These are phyloP conservation scores for Laodelphax striatellus DNA, from an alignment of 1,140 invertebrate genomes.

Conservation along the genomic window DNA sequence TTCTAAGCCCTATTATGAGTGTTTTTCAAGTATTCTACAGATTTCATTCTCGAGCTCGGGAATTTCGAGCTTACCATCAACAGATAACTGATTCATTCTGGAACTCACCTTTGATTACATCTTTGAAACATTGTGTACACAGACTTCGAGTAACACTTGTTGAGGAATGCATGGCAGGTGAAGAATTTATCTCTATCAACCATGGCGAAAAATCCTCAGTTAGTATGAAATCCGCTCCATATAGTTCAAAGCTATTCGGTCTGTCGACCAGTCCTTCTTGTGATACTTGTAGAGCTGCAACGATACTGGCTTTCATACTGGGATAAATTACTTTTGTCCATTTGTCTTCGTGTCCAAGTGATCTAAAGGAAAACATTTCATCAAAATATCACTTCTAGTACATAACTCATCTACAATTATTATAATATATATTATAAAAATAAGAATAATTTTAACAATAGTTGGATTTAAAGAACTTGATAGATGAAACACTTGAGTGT, in stretches of 20 bases:
- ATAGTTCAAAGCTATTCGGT: slow-evolving; percentile 83
- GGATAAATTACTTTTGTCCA: slow-evolving; percentile 77
- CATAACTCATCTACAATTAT: no score
- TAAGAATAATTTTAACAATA: no score
- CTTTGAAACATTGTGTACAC: slow-evolving; percentile 77
- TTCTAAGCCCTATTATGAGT: no score
- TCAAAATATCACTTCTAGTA: no score
- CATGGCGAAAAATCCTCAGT: slow-evolving; percentile 79
- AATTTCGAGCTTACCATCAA: no score
- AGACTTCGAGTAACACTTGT: slow-evolving; percentile 78
- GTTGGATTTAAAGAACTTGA: no score
- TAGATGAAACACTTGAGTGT: no score
- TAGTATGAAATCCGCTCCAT: slow-evolving; percentile 86
- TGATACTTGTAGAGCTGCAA: slow-evolving; percentile 73
- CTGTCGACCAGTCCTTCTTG: slow-evolving; percentile 76
- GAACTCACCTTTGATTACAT: slow-evolving; percentile 76
- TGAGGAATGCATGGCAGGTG: slow-evolving; percentile 77
- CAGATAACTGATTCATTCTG: neutral
- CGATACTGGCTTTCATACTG: slow-evolving; percentile 76
- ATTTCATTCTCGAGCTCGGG: no score
- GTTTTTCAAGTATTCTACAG: no score
- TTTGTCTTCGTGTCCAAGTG: slow-evolving; percentile 50
- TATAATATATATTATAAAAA: no score
- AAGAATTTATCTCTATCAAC: slow-evolving; percentile 91
- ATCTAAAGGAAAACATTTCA: slow-evolving; percentile 24